These are phyloP conservation scores for Neodiprion pinetum DNA, from an alignment of 1,140 invertebrate species.

Conservation along the genomic window DNA sequence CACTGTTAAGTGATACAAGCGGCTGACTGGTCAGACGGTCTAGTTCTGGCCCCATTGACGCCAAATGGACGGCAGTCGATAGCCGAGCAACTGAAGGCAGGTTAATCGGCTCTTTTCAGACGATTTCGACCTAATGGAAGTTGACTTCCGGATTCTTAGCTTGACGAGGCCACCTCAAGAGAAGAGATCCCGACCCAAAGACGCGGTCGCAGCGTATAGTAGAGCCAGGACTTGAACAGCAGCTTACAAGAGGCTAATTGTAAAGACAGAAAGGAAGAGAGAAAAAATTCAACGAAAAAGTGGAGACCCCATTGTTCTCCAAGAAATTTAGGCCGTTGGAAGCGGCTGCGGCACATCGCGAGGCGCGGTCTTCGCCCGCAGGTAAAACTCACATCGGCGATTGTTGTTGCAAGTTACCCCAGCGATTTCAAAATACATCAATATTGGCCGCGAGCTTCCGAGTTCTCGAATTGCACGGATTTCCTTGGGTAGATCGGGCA, in stretches of 20 bases:
- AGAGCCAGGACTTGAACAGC: no score
- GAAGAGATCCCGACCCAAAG: no score
- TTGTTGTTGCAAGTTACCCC: neutral
- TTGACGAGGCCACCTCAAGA: neutral
- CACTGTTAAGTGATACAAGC: constrained; percentile 1
- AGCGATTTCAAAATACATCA: neutral
- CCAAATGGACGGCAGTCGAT: neutral
- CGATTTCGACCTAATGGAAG: neutral
- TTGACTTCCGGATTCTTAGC: neutral
- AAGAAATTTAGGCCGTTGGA: neutral
- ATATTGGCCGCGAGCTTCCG: neutral
- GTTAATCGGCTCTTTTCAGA: no score
- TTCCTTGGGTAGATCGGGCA: no score
- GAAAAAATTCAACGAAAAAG: neutral
- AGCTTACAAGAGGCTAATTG: neutral
- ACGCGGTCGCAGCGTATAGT: no score
- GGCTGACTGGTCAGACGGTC: neutral
- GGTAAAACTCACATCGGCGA: neutral
- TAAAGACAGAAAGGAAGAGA: neutral
- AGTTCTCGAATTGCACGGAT: neutral
- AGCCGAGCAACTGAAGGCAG: no score
- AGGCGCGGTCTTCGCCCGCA: no score
- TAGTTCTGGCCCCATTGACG: neutral
- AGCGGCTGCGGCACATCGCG: neutral
- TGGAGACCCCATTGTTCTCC: neutral